phyloP scores from a whole-genome alignment of 2,113 vertebrate genomes.

The Atherinomorus stipes region DNA sequence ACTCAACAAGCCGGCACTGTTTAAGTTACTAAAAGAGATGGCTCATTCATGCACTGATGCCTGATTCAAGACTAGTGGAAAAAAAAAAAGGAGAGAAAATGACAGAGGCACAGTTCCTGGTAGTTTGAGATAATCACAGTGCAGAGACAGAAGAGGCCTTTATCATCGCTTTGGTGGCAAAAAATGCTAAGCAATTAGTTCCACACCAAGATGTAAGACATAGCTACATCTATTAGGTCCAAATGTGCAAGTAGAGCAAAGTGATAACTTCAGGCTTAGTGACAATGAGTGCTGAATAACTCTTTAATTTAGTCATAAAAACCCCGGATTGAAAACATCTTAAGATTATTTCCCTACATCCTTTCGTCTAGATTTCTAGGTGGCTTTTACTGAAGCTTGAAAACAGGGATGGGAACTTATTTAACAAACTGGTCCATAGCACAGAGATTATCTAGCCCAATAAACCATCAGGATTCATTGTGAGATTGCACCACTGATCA shows the following conservation, averaged over 20 bases:
- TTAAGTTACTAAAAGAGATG: constrained; percentile 42
- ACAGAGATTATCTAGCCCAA: constrained; percentile 64
- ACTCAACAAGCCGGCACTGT: constrained; percentile 51
- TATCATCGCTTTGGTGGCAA: constrained; percentile 18
- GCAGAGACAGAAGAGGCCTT: constrained; percentile 27
- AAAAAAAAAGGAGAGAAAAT: constrained; percentile 12
- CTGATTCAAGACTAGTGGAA: constrained; percentile 24
- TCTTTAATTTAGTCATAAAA: constrained; percentile 30
- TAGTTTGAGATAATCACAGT: constrained; percentile 34
- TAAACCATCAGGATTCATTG: constrained; percentile 63
- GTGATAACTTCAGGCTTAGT: constrained; percentile 1
- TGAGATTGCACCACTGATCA: constrained; percentile 63
- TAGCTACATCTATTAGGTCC: constrained; percentile 36
- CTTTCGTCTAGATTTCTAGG: constrained; percentile 24
- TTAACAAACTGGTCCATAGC: constrained; percentile 71
- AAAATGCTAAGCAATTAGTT: constrained; percentile 27
- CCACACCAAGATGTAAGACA: constrained; percentile 19
- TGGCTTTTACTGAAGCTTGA: constrained; percentile 49
- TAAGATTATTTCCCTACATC: constrained; percentile 16
- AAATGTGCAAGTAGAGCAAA: constrained; percentile 21
- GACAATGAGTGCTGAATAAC: constrained; percentile 19
- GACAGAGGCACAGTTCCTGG: constrained; percentile 17
- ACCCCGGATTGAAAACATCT: constrained; percentile 9
- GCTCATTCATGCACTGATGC: constrained; percentile 49
- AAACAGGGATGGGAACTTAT: constrained; percentile 51